phyloP scores from a whole-genome alignment of 2,113 vertebrate species.

The Brachyhypopomus gauderio region DNA sequence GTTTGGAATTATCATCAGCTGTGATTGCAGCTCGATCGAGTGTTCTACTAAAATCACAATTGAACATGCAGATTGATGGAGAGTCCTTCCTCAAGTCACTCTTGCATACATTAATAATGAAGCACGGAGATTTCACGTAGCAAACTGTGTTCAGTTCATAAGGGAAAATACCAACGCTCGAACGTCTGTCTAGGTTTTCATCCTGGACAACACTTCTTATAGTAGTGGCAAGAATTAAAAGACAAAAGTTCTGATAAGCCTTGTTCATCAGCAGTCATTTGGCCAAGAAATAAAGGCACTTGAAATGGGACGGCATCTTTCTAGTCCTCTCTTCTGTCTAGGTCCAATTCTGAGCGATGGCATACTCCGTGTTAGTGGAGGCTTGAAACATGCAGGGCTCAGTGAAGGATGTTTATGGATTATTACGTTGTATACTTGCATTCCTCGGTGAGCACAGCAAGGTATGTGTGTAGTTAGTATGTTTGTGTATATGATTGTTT shows the following conservation, averaged over 20 bases:
- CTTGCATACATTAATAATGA: not conserved
- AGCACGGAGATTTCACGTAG: not conserved
- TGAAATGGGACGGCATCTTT: not conserved
- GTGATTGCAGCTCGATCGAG: too few species aligned
- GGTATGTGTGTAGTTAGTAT: too few species aligned
- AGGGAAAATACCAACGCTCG: conserved; percentile 1
- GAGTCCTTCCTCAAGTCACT: not conserved
- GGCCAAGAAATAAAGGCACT: conserved; percentile 31
- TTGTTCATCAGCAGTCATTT: conserved; percentile 43
- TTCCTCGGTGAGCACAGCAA: too few species aligned
- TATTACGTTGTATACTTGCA: too few species aligned
- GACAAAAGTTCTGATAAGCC: conserved; percentile 10
- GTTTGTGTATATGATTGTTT: too few species aligned
- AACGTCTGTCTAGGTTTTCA: too few species aligned
- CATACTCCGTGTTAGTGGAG: too few species aligned
- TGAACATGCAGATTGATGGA: conserved; percentile 15
- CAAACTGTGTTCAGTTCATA: not conserved
- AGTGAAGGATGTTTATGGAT: too few species aligned
- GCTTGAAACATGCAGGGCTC: too few species aligned
- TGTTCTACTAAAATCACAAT: conserved; percentile 17
- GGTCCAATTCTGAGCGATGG: conserved; percentile 26
- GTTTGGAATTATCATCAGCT: conserved; percentile 35
- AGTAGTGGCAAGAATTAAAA: not conserved
- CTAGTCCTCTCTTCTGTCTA: conserved; percentile 39
- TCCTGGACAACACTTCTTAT: not conserved